Percentiles rank a stretch among this genome's conserved stretches.
Evolutionary conservation across 2,797 vertebrate genomes (phyloP).

Genomic region (Sebastes flavidus): DNA sequence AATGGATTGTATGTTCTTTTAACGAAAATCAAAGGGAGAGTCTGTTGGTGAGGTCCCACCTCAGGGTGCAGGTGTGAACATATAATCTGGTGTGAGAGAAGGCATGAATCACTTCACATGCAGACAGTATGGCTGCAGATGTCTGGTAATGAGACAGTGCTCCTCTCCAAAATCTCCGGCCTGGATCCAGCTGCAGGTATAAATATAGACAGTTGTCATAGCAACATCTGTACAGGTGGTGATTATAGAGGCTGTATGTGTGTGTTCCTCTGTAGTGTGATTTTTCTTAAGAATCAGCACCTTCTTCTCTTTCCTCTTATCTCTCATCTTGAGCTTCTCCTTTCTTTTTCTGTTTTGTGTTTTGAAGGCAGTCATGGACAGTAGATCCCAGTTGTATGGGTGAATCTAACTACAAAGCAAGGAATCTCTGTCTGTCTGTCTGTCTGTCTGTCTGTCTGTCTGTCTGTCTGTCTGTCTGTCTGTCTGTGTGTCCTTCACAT

Average conservation of each 20-base stretch:
- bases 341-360: neutral
- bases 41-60: neutral
- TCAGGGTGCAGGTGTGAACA: neutral
- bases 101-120: constrained; percentile 14
- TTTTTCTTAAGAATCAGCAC: neutral
- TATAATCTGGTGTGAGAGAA: neutral
- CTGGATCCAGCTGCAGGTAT: constrained; percentile 4
- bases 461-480: too few relatives aligned
- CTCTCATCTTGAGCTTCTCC: neutral
- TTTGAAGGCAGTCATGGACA: neutral
- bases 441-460: too few relatives aligned
- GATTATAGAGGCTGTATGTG: neutral
- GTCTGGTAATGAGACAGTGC: neutral
- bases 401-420: neutral
- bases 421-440: neutral
- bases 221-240: constrained; percentile 30
- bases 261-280: neutral
- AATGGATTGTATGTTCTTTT: neutral
- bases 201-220: constrained; percentile 50
- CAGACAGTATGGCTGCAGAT: neutral
- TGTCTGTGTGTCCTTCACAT: too few relatives aligned
- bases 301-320: neutral
- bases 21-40: neutral
- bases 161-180: neutral
- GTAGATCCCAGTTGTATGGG: neutral